Conservation (phyloP, 2,888 invertebrate genomes). For the Brenthis daphne region DNA sequence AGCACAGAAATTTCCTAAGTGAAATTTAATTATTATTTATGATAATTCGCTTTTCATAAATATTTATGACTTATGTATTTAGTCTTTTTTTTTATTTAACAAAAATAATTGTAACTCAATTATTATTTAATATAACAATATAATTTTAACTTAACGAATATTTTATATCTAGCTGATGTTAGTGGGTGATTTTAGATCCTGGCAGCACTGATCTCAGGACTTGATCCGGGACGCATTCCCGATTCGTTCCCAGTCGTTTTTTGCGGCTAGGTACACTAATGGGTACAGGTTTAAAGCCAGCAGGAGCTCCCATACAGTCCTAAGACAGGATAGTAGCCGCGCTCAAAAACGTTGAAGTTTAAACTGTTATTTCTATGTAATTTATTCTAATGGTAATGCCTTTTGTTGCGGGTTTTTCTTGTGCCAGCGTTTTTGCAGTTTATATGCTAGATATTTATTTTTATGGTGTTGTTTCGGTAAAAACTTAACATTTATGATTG, state of each 20-base stretch:
- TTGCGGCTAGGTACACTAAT: slow-evolving; percentile 77
- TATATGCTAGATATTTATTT: slow-evolving; percentile 22
- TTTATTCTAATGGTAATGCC: slow-evolving; percentile 36
- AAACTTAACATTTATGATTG: slow-evolving; percentile 7
- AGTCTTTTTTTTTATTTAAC: too few relatives aligned
- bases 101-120: not conserved
- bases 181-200: slow-evolving; percentile 40
- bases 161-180: slow-evolving; percentile 1
- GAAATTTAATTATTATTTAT: too few relatives aligned
- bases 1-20: too few relatives aligned
- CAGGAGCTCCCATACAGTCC: slow-evolving; percentile 38
- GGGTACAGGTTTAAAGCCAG: slow-evolving; percentile 72
- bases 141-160: not conserved
- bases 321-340: slow-evolving; percentile 32
- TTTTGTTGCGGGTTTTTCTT: slow-evolving; percentile 34
- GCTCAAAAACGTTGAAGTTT: slow-evolving; percentile 36
- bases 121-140: not conserved
- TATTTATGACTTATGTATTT: too few relatives aligned
- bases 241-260: slow-evolving; percentile 81
- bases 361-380: slow-evolving; percentile 41
- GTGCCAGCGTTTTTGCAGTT: slow-evolving; percentile 20
- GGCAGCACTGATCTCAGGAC: slow-evolving; percentile 58
- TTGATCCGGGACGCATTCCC: slow-evolving; percentile 75
- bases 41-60: too few relatives aligned
- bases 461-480: slow-evolving; percentile 13